Evolutionary conservation across 2,888 invertebrate species (phyloP).

Genomic region (Noctuana brunneofusca): DNA sequence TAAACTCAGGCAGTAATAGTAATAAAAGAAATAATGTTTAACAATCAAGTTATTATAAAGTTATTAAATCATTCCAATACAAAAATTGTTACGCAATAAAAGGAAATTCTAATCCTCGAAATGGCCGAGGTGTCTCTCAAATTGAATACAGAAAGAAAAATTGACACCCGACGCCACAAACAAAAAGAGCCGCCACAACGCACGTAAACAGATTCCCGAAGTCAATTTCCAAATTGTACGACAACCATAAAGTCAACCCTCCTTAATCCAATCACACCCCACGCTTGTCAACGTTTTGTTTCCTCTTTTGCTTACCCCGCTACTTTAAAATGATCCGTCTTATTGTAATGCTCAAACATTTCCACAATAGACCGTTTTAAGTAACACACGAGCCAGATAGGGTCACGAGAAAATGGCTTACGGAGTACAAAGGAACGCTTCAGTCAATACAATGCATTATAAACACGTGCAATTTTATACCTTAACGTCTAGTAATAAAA

Average conservation of each 20-base stretch:
- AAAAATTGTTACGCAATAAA: constrained; percentile 10
- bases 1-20: too few relatives aligned
- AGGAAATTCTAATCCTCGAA: constrained; percentile 52
- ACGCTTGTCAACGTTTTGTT: constrained; percentile 81
- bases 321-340: constrained; percentile 53
- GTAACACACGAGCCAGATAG: constrained; percentile 40
- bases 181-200: constrained; percentile 65
- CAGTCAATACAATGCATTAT: constrained; percentile 49
- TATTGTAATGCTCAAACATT: constrained; percentile 37
- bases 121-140: constrained; percentile 46
- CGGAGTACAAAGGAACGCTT: constrained; percentile 42
- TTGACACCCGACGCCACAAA: constrained; percentile 65
- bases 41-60: too few relatives aligned
- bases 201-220: constrained; percentile 75
- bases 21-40: too few relatives aligned
- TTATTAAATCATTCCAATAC: background rate
- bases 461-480: constrained; percentile 33
- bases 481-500: constrained; percentile 1
- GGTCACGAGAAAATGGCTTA: constrained; percentile 53
- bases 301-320: constrained; percentile 63
- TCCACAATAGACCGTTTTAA: constrained; percentile 17
- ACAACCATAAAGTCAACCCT: constrained; percentile 79
- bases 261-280: constrained; percentile 80
- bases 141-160: constrained; percentile 62
- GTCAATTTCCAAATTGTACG: constrained; percentile 80